Evolutionary conservation across 2,888 invertebrate species (phyloP).

Genomic region (Lasioglossum vierecki): DNA sequence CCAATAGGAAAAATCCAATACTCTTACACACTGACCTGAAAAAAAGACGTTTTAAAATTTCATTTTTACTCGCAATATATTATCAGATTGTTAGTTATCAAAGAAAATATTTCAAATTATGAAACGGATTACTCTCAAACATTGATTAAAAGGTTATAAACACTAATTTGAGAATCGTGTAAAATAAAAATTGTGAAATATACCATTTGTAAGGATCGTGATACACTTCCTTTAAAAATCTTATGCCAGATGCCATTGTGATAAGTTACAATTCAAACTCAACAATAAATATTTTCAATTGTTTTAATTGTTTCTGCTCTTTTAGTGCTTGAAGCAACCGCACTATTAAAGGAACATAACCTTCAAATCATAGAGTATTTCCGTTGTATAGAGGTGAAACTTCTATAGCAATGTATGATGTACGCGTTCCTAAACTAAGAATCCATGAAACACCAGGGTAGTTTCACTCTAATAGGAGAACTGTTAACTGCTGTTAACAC

Average conservation of each 20-base stretch:
- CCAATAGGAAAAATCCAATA: slow-evolving; percentile 90
- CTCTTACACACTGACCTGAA: slow-evolving; percentile 93
- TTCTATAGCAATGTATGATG: neutral
- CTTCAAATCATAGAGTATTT: neutral
- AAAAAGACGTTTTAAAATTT: slow-evolving; percentile 48
- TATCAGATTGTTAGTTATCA: neutral
- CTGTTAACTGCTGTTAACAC: too few relatives aligned
- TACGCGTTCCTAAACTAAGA: neutral
- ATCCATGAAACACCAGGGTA: too few relatives aligned
- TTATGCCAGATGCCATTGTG: slow-evolving; percentile 57
- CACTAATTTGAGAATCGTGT: neutral
- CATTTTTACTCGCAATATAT: neutral
- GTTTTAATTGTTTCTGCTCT: neutral
- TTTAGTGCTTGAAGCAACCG: neutral
- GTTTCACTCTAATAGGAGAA: too few relatives aligned
- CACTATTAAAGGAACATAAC: slow-evolving; percentile 12
- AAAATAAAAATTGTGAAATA: slow-evolving; percentile 74
- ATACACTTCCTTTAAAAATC: slow-evolving; percentile 88
- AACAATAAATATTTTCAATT: slow-evolving; percentile 19
- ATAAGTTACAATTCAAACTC: neutral
- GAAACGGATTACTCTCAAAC: neutral
- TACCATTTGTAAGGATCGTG: slow-evolving; percentile 92
- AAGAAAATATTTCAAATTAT: slow-evolving; percentile 4
- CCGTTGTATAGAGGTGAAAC: neutral
- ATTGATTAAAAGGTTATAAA: slow-evolving; percentile 10